Conservation (phyloP, 2,888 invertebrate species). For the Elmis aenea region DNA sequence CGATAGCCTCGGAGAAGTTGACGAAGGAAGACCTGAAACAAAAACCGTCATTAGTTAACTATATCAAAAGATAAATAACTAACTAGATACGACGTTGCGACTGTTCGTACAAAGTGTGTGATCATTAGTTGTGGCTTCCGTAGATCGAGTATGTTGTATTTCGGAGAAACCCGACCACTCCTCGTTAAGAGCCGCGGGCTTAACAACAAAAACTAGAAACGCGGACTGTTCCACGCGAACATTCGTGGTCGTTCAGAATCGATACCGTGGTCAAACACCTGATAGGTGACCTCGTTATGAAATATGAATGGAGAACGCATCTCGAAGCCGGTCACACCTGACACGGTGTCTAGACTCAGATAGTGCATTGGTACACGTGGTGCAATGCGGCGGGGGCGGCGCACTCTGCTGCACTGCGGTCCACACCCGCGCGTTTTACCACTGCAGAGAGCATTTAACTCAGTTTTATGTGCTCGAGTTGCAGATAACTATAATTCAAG, state of each 20-base stretch:
- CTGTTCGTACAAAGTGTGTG: no score
- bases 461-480: slow-evolving; percentile 28
- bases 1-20: background rate
- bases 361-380: slow-evolving; percentile 28
- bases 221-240: slow-evolving; percentile 25
- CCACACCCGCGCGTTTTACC: slow-evolving; percentile 19
- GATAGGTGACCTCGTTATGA: slow-evolving; percentile 37
- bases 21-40: slow-evolving; percentile 13
- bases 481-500: slow-evolving; percentile 33
- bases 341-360: slow-evolving; percentile 12
- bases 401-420: slow-evolving; percentile 18
- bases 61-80: no score
- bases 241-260: slow-evolving; percentile 19
- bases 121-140: slow-evolving; percentile 17
- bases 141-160: slow-evolving; percentile 24
- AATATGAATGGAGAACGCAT: slow-evolving; percentile 31
- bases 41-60: slow-evolving; percentile 6
- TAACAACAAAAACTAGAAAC: slow-evolving; percentile 25
- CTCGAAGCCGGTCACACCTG: slow-evolving; percentile 8
- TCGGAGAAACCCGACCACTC: slow-evolving; percentile 29
- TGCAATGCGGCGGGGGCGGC: slow-evolving; percentile 49
- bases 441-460: slow-evolving; percentile 29
- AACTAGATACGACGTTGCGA: no score
- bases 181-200: slow-evolving; percentile 23
- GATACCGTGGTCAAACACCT: slow-evolving; percentile 28